Base-by-base conservation (phyloP, 2,113 vertebrate genomes). In the Rhizomys pruinosus region DNA sequence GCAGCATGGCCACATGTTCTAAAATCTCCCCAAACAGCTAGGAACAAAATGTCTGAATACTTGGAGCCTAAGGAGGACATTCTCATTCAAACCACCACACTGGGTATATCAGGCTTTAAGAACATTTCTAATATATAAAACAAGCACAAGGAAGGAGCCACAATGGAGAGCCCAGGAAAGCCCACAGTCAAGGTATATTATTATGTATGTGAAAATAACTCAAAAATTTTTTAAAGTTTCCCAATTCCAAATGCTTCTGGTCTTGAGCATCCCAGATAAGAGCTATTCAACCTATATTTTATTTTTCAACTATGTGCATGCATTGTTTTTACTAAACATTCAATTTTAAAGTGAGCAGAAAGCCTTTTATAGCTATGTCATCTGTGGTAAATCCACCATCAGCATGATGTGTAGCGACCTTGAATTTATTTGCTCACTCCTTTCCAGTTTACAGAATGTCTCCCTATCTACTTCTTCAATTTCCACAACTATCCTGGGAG, bases 361-460 rank as follows among this genome's bases (percentile, higher is more conserved):
- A 66, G 7, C 7, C 69, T 25, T 39, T 16, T 7, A 15, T 1
- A 37, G 17, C 6, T 6, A 29, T 1, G 10, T 2, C 3, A 0
- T 29, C 12, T 29, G 1, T 0, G 7, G 32, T 10, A 16, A 12
- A 8, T 0, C 44, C 29, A 2, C 1, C n/a, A 5, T 11, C 0
- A 0, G 39, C 17, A 15, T 12, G 12, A 17, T 7, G 5, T 2
- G 9, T 15, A 34, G 16, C 9, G 20, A 63, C 5, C 12, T 7
- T 0, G 1, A 4, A 82, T 44, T 82, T 22, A 1, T 15, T 13
- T 27, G 68, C 23, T 23, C 2, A 4, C 15, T 47, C 39, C 76
- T 19, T 19, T 29, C 22, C 42, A 1, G 11, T n/a, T 64, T 15
- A 34, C 19, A 66, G 3, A 81, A 37, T 1, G 4, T 13, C 13